A percentile compares a stretch with the other conserved stretches of the same genome.
These are phyloP conservation scores for Neodontobutis hainanensis DNA, from an alignment of 2,113 vertebrate species.

Conservation along the genomic window DNA sequence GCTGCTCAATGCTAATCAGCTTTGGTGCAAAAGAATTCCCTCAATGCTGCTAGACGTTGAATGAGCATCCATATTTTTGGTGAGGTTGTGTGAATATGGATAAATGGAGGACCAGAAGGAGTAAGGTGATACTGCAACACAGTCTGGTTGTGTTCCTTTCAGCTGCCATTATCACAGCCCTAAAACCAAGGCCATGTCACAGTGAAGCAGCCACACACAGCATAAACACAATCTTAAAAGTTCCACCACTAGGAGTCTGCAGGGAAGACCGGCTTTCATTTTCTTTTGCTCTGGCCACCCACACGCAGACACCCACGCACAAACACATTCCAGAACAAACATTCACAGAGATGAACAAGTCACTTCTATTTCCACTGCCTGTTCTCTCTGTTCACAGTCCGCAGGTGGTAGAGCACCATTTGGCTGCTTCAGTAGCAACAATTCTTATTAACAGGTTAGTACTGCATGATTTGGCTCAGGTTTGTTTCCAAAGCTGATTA, in stretches of 20 bases:
- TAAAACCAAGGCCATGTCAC: constrained; percentile 24
- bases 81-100: background rate
- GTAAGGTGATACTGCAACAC: background rate
- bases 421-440: background rate
- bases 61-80: constrained; percentile 7
- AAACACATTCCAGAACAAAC: constrained; percentile 4
- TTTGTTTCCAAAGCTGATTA: too few species aligned
- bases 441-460: too few species aligned
- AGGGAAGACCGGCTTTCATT: constrained; percentile 41
- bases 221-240: constrained; percentile 9
- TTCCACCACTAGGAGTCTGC: constrained; percentile 27
- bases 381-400: constrained; percentile 10
- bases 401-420: constrained; percentile 17
- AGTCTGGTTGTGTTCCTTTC: background rate
- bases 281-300: constrained; percentile 30
- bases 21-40: constrained; percentile 29
- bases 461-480: too few species aligned
- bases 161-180: constrained; percentile 14
- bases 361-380: constrained; percentile 7
- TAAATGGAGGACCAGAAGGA: background rate
- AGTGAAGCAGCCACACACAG: background rate
- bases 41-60: constrained; percentile 30
- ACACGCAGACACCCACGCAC: constrained; percentile 28
- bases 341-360: constrained; percentile 16
- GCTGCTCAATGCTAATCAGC: constrained; percentile 48